Percentiles rank a stretch among this genome's conserved stretches.
These are phyloP conservation scores for Heteropelma amictum DNA, from an alignment of 2,888 invertebrate genomes.

Conservation along the genomic window DNA sequence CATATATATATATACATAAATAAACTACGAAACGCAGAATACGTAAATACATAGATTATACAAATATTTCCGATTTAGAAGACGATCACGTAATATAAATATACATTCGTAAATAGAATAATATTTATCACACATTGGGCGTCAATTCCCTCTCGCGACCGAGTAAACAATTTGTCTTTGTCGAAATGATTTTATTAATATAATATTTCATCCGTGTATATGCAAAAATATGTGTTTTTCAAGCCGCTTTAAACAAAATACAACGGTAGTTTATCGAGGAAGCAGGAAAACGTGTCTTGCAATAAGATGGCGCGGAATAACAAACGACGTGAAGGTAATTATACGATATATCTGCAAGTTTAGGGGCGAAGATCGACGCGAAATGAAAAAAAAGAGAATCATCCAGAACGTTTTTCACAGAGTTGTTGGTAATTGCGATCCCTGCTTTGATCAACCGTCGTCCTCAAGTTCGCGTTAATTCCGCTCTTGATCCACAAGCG, in stretches of 20 bases:
- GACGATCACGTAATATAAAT: neutral
- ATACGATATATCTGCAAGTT: constrained; percentile 24
- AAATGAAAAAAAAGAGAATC: constrained; percentile 17
- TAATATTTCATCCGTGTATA: neutral
- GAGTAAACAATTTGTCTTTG: neutral
- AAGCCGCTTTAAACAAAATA: constrained; percentile 3
- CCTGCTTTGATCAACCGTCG: constrained; percentile 33
- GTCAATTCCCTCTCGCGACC: constrained; percentile 51
- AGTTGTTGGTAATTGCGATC: constrained; percentile 31
- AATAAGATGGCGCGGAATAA: constrained; percentile 2
- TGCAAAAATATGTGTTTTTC: neutral
- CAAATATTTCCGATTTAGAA: constrained; percentile 53
- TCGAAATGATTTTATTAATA: constrained; percentile 1
- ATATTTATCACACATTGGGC: constrained; percentile 54
- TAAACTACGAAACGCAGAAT: constrained; percentile 49
- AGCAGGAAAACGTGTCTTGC: constrained; percentile 48
- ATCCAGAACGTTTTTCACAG: constrained; percentile 16
- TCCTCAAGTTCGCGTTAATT: constrained; percentile 8
- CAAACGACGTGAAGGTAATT: neutral
- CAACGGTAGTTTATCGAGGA: constrained; percentile 5
- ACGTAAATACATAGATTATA: constrained; percentile 22
- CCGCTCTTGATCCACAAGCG: neutral
- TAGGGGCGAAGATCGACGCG: constrained; percentile 4
- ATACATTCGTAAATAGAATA: constrained; percentile 16
- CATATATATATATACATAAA: neutral